Conservation (phyloP, 2,113 vertebrate genomes). For the Calypte anna region DNA sequence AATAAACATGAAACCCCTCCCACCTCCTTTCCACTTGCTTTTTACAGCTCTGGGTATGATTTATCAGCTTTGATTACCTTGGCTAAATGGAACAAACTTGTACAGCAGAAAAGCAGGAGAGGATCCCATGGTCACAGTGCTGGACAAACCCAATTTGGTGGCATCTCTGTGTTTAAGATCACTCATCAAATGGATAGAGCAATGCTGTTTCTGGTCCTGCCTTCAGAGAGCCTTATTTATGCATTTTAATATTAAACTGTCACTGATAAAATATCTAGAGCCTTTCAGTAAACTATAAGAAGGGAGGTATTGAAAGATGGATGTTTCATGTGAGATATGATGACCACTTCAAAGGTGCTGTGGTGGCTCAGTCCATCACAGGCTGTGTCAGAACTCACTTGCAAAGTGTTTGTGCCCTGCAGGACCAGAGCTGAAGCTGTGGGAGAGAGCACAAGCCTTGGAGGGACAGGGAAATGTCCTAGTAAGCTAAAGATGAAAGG, state of each 20-base stretch:
- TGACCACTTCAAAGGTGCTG: not conserved
- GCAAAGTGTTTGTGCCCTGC: not conserved
- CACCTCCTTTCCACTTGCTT: not conserved
- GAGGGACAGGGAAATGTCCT: not conserved
- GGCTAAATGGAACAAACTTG: not conserved
- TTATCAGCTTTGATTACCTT: not conserved
- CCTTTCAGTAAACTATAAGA: not conserved
- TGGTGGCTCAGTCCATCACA: rapidly evolving
- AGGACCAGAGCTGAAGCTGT: not conserved
- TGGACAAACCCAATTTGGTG: too few species aligned
- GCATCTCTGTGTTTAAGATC: not conserved
- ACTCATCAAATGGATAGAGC: not conserved
- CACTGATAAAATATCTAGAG: not conserved
- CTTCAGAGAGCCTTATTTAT: not conserved
- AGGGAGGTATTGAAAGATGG: not conserved
- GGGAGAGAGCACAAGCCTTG: not conserved
- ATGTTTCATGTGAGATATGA: not conserved
- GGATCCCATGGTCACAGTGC: rapidly evolving
- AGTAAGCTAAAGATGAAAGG: not conserved
- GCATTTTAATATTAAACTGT: not conserved
- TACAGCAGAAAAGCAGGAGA: not conserved
- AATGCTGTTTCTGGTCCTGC: not conserved
- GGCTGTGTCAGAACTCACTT: not conserved
- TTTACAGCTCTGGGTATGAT: not conserved
- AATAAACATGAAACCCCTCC: not conserved